A percentile compares a stretch with the other conserved stretches of the same genome.
Evolutionary conservation across 1,140 invertebrate genomes (phyloP).

Genomic region (Macrobrachium rosenbergii): DNA sequence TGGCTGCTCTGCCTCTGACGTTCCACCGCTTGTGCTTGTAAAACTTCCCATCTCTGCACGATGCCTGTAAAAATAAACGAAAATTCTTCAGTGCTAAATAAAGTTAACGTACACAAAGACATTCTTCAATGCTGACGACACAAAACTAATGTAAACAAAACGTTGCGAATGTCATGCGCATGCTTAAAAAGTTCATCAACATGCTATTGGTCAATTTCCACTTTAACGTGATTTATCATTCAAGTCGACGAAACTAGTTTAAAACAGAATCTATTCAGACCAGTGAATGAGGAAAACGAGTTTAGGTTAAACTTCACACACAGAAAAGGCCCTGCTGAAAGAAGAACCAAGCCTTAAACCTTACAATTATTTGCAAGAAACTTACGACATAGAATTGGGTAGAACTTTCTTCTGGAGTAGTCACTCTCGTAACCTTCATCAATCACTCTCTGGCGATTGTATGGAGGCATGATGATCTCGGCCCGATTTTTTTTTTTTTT

Average conservation of each 20-base stretch:
- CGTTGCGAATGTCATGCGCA: neutral
- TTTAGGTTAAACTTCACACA: no score
- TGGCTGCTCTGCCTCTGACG: slow-evolving; percentile 69
- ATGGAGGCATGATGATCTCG: slow-evolving; percentile 39
- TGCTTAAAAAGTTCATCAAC: neutral
- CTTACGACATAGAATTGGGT: slow-evolving; percentile 52
- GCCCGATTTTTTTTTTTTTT: neutral
- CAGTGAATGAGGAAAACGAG: no score
- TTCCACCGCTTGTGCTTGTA: slow-evolving; percentile 73
- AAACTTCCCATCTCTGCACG: slow-evolving; percentile 74
- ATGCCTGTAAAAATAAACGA: slow-evolving; percentile 72
- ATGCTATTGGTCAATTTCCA: neutral
- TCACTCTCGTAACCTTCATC: slow-evolving; percentile 68
- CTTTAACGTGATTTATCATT: no score
- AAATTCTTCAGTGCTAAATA: neutral
- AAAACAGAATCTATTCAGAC: no score
- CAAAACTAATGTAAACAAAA: no score
- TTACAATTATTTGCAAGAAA: neutral
- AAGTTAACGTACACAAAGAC: no score
- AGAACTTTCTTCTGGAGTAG: slow-evolving; percentile 67
- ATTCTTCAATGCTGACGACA: no score
- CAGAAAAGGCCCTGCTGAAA: no score
- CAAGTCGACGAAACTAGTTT: no score
- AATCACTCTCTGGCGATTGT: slow-evolving; percentile 36
- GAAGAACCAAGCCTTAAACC: no score